Evolutionary conservation across 1,140 invertebrate species (phyloP), one percentile per base, ranked within the genome.

Genomic region (Bombus waltoni): DNA sequence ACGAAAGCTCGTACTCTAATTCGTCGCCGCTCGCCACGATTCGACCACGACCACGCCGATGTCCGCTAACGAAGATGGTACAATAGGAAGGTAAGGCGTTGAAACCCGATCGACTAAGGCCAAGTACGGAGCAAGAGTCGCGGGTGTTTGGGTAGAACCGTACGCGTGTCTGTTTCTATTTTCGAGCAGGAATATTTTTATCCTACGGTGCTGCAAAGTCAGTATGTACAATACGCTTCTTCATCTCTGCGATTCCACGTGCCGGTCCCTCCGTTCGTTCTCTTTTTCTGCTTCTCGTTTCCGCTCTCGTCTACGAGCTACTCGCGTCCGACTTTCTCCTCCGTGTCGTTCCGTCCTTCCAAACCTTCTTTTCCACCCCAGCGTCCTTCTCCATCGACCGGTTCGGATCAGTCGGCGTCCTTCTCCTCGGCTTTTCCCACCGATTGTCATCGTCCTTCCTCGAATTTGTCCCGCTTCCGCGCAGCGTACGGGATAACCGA

Each of bases 151-250:
- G 83, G 87, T 85, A 53, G 81, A 81, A 66, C 66, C 25, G 81
- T 76, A 42, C 70, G 71, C 83, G 82, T 91, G 89, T 89, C 84
- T 68, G 86, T 66, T 90, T 86, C 91, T 92, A 92, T 92, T 92
- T 92, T 78, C 88, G 88, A 77, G 53, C 88, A n/a, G 53, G 91
- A 91, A 92, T 92, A 92, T 92, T 92, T 92, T 92, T 92, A 92
- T 92, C 91, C 88, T 15, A 80, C 89, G 71, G 81, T 88, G 87
- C 85, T 75, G 88, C 85, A 87, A 88, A 92, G 82, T 83, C 85
- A 71, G 76, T 85, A 89, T 89, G 85, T 86, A 87, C 89, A 89
- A 90, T 89, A 86, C 83, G 72, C 70, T 83, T 86, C 89, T 91
- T 82, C 81, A 78, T 86, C 74, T 86, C 78, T 77, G 71, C 76